A percentile compares a stretch with the other conserved stretches of the same genome.
Evolutionary conservation across 2,888 invertebrate genomes (phyloP).

Genomic region (Gonocerus acuteangulatus): DNA sequence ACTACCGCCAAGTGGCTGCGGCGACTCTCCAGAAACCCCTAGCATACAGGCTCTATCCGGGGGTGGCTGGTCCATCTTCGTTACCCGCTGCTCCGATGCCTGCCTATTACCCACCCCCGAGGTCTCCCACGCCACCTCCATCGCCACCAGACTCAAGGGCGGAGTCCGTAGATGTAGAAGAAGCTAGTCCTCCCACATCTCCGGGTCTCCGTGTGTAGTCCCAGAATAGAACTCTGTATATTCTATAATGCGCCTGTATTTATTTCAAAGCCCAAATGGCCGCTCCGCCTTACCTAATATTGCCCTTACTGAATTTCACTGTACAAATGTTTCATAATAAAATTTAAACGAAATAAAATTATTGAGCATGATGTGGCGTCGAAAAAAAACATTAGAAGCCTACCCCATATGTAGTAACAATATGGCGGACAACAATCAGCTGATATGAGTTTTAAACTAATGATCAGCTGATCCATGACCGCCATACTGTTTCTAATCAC

Average conservation of each 20-base stretch:
- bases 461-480: too few species aligned
- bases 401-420: too few species aligned
- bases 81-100: slow-evolving; percentile 32
- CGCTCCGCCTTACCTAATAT: background rate
- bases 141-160: slow-evolving; percentile 38
- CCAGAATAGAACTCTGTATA: background rate
- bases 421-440: too few species aligned
- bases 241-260: background rate
- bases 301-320: background rate
- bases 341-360: too few species aligned
- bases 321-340: too few species aligned
- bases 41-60: slow-evolving; percentile 56
- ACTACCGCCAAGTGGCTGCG: slow-evolving; percentile 68
- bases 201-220: slow-evolving; percentile 36
- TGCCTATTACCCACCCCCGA: slow-evolving; percentile 43
- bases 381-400: too few species aligned
- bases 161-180: slow-evolving; percentile 40
- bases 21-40: slow-evolving; percentile 75
- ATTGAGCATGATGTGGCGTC: too few species aligned
- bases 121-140: slow-evolving; percentile 44
- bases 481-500: too few species aligned
- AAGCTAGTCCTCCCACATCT: slow-evolving; percentile 38
- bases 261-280: background rate
- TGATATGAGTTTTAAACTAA: too few species aligned
- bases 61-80: slow-evolving; percentile 38